Percentiles rank a stretch among this genome's conserved stretches.
Conservation (phyloP, 2,888 invertebrate species). For the Drosophila melanosoma region DNA sequence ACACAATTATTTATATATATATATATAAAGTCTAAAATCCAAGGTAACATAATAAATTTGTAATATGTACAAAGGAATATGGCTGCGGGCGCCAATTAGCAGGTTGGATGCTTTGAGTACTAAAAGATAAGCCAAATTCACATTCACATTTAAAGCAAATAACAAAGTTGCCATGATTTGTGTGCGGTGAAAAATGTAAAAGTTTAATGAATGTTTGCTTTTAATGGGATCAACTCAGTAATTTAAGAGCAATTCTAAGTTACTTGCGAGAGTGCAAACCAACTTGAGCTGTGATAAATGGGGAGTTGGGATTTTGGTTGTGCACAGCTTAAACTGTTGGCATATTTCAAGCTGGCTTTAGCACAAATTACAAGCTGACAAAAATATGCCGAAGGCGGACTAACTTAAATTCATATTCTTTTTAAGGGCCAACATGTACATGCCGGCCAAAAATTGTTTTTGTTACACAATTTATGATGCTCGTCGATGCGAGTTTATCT, state of each 20-base stretch:
- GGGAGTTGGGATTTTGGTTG: constrained; percentile 4
- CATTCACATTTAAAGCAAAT: constrained; percentile 26
- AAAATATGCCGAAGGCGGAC: not conserved
- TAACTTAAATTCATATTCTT: constrained; percentile 32
- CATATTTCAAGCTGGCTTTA: not conserved
- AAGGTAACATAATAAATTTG: constrained; percentile 17
- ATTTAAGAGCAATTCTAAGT: constrained; percentile 28
- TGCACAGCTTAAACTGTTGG: not conserved
- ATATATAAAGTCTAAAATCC: constrained; percentile 16
- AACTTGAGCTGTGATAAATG: constrained; percentile 27
- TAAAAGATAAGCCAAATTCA: constrained; percentile 43
- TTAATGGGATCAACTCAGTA: constrained; percentile 12
- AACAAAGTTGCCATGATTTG: constrained; percentile 36
- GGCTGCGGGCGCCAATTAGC: constrained; percentile 61
- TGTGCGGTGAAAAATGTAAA: constrained; percentile 43
- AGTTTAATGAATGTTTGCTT: constrained; percentile 47
- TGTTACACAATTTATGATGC: constrained; percentile 56
- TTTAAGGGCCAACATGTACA: constrained; percentile 34
- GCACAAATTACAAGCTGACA: not conserved
- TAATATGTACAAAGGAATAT: not conserved
- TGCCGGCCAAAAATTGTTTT: constrained; percentile 37
- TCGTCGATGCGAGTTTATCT: constrained; percentile 43
- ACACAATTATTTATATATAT: not conserved
- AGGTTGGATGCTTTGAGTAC: constrained; percentile 27
- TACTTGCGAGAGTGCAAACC: constrained; percentile 14